These are phyloP conservation scores for Temnothorax longispinosus DNA, from an alignment of 1,140 invertebrate species.

Conservation along the genomic window DNA sequence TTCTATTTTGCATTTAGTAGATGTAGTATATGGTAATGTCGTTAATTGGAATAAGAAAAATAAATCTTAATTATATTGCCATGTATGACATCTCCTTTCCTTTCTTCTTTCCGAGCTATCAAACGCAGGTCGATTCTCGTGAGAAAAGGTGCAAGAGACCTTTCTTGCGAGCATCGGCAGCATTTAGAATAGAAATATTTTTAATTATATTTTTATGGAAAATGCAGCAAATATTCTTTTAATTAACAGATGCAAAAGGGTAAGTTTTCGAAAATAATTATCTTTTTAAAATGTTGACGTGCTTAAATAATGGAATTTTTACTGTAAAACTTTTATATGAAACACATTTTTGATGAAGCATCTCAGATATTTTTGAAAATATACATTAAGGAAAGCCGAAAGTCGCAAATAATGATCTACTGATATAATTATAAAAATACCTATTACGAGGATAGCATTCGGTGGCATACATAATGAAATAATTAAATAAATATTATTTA, in stretches of 20 bases:
- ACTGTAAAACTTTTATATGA: too few species aligned
- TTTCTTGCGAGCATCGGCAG: not conserved
- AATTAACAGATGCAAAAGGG: too few species aligned
- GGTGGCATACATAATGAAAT: slow-evolving; percentile 83
- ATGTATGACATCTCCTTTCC: slow-evolving; percentile 8
- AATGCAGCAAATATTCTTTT: too few species aligned
- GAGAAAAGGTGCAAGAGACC: not conserved
- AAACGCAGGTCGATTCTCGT: not conserved
- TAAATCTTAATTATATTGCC: slow-evolving; percentile 33
- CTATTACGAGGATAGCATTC: slow-evolving; percentile 84
- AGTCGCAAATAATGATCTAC: slow-evolving; percentile 80
- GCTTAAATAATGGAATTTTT: too few species aligned
- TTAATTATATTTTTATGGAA: too few species aligned
- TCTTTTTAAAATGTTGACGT: too few species aligned
- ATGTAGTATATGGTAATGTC: slow-evolving; percentile 68
- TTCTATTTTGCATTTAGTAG: slow-evolving; percentile 82
- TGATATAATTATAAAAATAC: slow-evolving; percentile 85
- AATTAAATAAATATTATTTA: slow-evolving; percentile 86
- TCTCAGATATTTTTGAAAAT: too few species aligned
- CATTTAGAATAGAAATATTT: too few species aligned
- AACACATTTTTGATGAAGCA: too few species aligned
- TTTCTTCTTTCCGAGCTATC: not conserved
- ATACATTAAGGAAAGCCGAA: too few species aligned
- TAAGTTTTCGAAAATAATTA: too few species aligned
- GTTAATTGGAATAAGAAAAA: not conserved